Percentiles rank a stretch among this genome's conserved stretches.
phyloP scores from a whole-genome alignment of 2,888 invertebrate species.

The Stegophylla sp. region DNA sequence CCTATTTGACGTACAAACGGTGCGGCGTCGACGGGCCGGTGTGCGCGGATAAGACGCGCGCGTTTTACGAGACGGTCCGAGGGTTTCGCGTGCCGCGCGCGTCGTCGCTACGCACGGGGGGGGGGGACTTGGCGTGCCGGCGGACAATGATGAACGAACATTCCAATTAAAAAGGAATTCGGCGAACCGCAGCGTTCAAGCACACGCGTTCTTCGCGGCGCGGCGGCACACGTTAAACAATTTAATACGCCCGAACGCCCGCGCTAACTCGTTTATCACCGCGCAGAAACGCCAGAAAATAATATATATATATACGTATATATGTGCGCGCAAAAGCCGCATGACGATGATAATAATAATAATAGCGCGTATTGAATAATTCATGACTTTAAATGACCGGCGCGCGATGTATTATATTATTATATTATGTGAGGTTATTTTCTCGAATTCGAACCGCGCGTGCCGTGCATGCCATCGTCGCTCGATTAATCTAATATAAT shows the following conservation, averaged over 20 bases:
- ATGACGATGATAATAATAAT: background rate
- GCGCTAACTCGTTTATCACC: conserved; percentile 15
- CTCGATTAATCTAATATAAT: too few species aligned
- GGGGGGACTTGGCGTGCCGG: background rate
- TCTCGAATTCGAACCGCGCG: background rate
- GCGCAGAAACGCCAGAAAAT: background rate
- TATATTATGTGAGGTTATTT: background rate
- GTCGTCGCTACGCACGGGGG: background rate
- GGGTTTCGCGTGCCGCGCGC: background rate
- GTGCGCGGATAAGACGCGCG: too few species aligned
- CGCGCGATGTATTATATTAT: too few species aligned
- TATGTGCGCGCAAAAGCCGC: background rate
- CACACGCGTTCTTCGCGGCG: too few species aligned
- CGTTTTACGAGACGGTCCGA: too few species aligned
- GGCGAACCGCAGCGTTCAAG: background rate
- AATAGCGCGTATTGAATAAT: conserved; percentile 11
- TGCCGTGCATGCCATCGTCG: background rate
- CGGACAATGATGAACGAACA: conserved; percentile 18
- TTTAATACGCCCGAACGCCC: too few species aligned
- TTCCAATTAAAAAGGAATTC: conserved; percentile 47
- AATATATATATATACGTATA: too few species aligned
- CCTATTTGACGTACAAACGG: too few species aligned
- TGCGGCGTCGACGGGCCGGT: too few species aligned
- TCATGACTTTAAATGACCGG: background rate
- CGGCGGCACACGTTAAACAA: too few species aligned